Evolutionary conservation across 2,888 invertebrate species (phyloP), one percentile per base, ranked within the genome.

Genomic region (Pinctada fucata): DNA sequence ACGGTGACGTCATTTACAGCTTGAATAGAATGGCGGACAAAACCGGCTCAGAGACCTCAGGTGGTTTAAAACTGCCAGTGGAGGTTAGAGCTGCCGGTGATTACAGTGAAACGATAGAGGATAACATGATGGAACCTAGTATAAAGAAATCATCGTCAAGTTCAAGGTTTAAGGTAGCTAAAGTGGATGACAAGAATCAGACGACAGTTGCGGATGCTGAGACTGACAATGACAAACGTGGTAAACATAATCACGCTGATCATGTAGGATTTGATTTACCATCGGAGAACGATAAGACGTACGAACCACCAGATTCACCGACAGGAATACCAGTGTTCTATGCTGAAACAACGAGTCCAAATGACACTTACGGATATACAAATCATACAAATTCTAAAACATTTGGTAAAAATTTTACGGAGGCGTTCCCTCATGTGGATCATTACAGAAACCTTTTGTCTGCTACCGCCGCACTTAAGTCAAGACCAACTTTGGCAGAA

Each of bases 401-500:
- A 2, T 88, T 88, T 77, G 88, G 86, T 48, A 85, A 84, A 79
- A 88, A 90, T 73, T 89, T 89, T 47, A 83, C 86, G 13, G 90
- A 90, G 76, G 90, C 88, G 45, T 82, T 89, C 13, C 90, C 90
- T 49, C 88, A 88, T 75, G 84, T 89, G 66, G 90, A 89, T 75
- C 88, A 89, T 79, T 90, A 90, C 81, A 83, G 90, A 67, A 90
- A 90, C 83, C 81, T 90, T 50, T 80, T 90, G 76, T 88, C 89
- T 52, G 87, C 90, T 5, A 89, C 89, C 13, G 86, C 85, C 2
- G 87, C 87, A n/a, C 73, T 89, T 49, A 89, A 88, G 79, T 80
- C 87, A 3, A 80, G 93, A 78, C 93, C 93, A 3, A 93, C 93
- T 2, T 83, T 93, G 3, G 91, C 91, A 66, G 92, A 93, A 83